These are phyloP conservation scores for Perdix hodgsoniae DNA, from an alignment of 2,797 vertebrate genomes.

Conservation along the genomic window DNA sequence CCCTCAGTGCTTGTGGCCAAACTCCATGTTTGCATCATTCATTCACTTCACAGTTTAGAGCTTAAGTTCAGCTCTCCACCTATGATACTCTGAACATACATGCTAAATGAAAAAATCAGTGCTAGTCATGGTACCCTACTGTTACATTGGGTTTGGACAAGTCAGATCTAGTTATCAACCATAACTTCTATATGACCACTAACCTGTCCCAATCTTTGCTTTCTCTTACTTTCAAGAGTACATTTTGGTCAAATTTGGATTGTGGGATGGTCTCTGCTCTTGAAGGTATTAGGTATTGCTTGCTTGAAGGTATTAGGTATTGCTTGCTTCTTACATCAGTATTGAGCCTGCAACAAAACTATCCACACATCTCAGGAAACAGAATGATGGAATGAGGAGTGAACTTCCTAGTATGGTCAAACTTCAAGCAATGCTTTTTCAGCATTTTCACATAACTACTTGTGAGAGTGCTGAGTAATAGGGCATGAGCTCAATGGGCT, in stretches of 20 bases:
- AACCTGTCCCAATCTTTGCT: background rate
- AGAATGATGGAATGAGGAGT: background rate
- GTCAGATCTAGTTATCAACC: background rate
- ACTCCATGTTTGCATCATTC: fast-evolving
- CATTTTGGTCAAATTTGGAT: background rate
- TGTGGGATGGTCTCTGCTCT: background rate
- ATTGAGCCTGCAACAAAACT: background rate
- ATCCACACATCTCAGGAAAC: background rate
- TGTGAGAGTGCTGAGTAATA: background rate
- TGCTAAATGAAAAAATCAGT: background rate
- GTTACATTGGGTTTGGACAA: background rate
- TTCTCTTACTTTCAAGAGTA: background rate
- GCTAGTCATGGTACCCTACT: background rate
- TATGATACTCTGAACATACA: background rate
- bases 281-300: too few species aligned
- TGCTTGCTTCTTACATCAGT: background rate
- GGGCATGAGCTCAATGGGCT: background rate
- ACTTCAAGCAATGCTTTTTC: background rate
- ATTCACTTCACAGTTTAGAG: background rate
- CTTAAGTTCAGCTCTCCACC: background rate
- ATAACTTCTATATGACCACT: background rate
- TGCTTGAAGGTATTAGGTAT: too few species aligned
- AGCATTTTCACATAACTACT: background rate
- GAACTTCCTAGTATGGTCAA: background rate
- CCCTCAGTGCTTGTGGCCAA: background rate